Base-by-base conservation (phyloP, 2,113 vertebrate genomes). In the Colius striatus region DNA sequence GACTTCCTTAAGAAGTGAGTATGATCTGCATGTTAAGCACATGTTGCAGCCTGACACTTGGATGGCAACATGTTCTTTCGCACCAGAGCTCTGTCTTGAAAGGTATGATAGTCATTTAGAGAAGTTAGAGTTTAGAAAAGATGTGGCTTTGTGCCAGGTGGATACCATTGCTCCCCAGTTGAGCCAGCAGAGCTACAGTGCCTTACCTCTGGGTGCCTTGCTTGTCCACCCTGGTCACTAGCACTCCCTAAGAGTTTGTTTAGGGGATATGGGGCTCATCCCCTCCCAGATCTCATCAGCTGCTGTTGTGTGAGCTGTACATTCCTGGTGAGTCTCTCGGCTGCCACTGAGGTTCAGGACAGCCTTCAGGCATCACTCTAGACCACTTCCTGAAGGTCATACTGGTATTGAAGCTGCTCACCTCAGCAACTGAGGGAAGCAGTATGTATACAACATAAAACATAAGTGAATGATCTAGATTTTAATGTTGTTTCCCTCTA, bases 251-350 rank as follows among this genome's bases (percentile, higher is more conserved):
- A 16, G 7, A 18, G 10, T 11, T 68, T 68, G 22, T 25, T 30
- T n/a, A 7, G 36, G 36, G 62, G 20, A 16, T 15, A 17, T 48
- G 16, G 16, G 20, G 2, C 38, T 82, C 7, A 6, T 29, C 16
- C 13, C 13, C 10, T 2, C 23, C 22, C 29, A 41, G 29, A 48
- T 41, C 20, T 19, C 2, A 1, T 48, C 72, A 48, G 27, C 27
- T 1, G 1, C 38, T 67, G 13, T 54, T 1, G 5, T 0, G 0
- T 0, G 3, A 50, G 16, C 41, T 48, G 30, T 1, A 2, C 25
- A 32, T 7, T 58, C 45, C 32, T 41, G 38, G 27, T 1, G 2
- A 14, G 10, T 41, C 10, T 41, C 21, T 67, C 2, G 0, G 10
- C 36, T 63, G 8, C 18, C 6, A 6, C 9, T 22, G 27, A 58